Evolutionary conservation across 2,888 invertebrate species (phyloP).

Genomic region (Aplocera efformata): DNA sequence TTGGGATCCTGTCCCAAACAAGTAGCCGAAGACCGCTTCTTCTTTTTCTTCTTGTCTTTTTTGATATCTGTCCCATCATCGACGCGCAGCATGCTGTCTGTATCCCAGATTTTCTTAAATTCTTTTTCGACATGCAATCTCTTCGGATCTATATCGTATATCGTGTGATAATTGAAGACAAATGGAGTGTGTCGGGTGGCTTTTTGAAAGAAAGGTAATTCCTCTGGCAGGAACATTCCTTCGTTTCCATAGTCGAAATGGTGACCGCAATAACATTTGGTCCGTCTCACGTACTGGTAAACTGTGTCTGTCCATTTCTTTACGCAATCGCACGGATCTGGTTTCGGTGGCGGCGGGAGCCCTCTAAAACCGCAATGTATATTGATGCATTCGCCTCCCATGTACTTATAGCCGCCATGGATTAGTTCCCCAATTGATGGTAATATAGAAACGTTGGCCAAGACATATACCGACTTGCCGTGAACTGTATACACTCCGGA

Average conservation of each 20-base stretch:
- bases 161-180: slow-evolving; percentile 59
- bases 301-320: slow-evolving; percentile 53
- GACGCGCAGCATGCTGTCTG: slow-evolving; percentile 55
- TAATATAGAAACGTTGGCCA: slow-evolving; percentile 50
- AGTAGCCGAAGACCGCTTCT: slow-evolving; percentile 40
- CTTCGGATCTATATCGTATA: slow-evolving; percentile 56
- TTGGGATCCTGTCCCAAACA: slow-evolving; percentile 53
- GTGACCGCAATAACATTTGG: slow-evolving; percentile 64
- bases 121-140: slow-evolving; percentile 51
- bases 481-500: slow-evolving; percentile 50
- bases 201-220: slow-evolving; percentile 58
- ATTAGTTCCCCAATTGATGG: slow-evolving; percentile 58
- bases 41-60: slow-evolving; percentile 44
- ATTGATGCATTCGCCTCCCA: slow-evolving; percentile 44
- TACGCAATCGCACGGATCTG: slow-evolving; percentile 57
- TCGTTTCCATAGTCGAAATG: slow-evolving; percentile 59
- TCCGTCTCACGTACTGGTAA: slow-evolving; percentile 47
- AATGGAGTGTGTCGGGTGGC: slow-evolving; percentile 43
- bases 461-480: slow-evolving; percentile 48
- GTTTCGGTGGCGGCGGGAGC: slow-evolving; percentile 37
- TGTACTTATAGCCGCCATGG: slow-evolving; percentile 54
- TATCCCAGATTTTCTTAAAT: slow-evolving; percentile 61
- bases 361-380: slow-evolving; percentile 58
- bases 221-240: slow-evolving; percentile 50
- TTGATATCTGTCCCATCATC: slow-evolving; percentile 38